Base-by-base conservation (phyloP, 1,140 invertebrate genomes). In the Drosophila equinoxialis region DNA sequence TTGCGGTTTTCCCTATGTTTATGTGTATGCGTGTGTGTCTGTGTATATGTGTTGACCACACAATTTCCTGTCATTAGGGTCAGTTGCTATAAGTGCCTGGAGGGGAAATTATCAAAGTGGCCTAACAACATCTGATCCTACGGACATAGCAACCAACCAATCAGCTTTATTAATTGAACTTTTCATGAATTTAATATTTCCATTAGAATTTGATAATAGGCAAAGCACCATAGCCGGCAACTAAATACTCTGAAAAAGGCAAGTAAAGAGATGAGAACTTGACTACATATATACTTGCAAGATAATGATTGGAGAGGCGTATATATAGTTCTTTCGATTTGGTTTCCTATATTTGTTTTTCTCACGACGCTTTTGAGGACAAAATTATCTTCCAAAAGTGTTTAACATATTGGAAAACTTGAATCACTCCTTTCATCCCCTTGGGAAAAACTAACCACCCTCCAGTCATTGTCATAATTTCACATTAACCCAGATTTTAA, bases 61-160 rank as follows among this genome's bases (percentile, higher is more conserved):
- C 85, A 89, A 84, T 89, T 84, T 89, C 84, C 84, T 81, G 85
- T 89, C 85, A 89, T 89, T 89, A 89, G 85, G 84, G 84, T 81
- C 77, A 69, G 42, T 62, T 73, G 74, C 57, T 74, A 66, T 51
- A 51, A 51, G 45, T 51, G 45, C 45, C 77, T 72, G 57, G 71
- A 30, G 48, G 55, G 48, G 62, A 77, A 85, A 80, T 76, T 80
- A 73, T 51, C 45, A 71, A 74, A 73, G 71, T 71, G 58, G 71
- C 74, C 20, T 37, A 37, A 17, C 48, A 62, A 26, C 73, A 65
- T 66, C 71, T 60, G 58, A 59, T 72, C 65, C 65, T 68, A 62
- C 35, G 8, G 57, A 11, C 45, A 17, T 48, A 48, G 45, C 45
- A 48, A 45, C 54, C 45, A 10, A 45, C 54, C 68, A 65, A 68